Evolutionary conservation across 2,888 invertebrate genomes (phyloP).

Genomic region (Rapana venosa): DNA sequence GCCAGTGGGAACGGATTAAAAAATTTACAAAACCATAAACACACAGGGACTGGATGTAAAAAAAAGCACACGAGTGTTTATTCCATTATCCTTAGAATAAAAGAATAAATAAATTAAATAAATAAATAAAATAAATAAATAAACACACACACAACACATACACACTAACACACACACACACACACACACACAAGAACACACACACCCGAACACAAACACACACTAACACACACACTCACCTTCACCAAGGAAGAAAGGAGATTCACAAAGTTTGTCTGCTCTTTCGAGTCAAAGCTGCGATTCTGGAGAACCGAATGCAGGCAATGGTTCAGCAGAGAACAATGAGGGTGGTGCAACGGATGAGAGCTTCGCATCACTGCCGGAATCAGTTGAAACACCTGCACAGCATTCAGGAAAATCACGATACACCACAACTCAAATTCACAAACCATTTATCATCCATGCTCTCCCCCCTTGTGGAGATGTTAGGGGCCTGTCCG

Average conservation of each 20-base stretch:
- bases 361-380: conserved; percentile 5
- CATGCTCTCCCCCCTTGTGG: no score
- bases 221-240: conserved; percentile 25
- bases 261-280: conserved; percentile 29
- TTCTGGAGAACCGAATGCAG: neutral
- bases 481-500: no score
- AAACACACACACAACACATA: neutral
- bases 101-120: no score
- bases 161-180: neutral
- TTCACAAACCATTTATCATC: no score
- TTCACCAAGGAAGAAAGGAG: conserved; percentile 17
- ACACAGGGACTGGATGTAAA: no score
- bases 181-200: neutral
- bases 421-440: no score
- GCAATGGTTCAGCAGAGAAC: conserved; percentile 27
- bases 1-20: no score
- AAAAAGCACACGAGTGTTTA: no score
- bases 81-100: no score
- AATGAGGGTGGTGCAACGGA: conserved; percentile 17
- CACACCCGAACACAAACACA: neutral
- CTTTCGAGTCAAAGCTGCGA: neutral
- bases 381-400: conserved; percentile 10
- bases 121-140: no score
- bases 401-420: neutral
- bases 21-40: no score